Evolutionary conservation across 1,140 invertebrate species (phyloP), one percentile per base, ranked within the genome.

Genomic region (Charaxes varanes): DNA sequence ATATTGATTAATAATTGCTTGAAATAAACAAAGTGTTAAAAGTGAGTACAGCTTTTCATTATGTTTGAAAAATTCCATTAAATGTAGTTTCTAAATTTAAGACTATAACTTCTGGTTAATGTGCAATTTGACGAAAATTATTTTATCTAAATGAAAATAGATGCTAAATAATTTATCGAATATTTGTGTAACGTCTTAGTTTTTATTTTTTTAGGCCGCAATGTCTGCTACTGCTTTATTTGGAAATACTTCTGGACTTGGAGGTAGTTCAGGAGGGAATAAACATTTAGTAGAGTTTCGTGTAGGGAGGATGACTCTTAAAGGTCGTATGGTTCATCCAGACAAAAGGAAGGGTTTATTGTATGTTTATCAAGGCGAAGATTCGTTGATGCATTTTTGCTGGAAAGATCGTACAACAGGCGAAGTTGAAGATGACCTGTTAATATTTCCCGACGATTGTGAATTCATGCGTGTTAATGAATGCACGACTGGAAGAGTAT

Each of bases 391-490:
- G 91, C 97, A 99, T 85, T 97, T 99, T 65, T 98, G 95, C 78
- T 99, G 97, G 97, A 98, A 98, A 85, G 96, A 98, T 84, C 88
- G 97, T 22, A 90, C 90, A 21, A 90, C 90, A 6, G 87, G 87
- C 30, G 86, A 88, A 45, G 87, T 89, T 10, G 88, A 90, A 60
- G 89, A 90, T 71, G 98, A 99, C 87, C 85, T 99, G 13, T 96
- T 99, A 22, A 98, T 99, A 54, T 99, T 99, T 56, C 98, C 97
- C 15, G 98, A 99, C 82, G 98, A 99, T 79, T 97, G 96, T 70
- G 97, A 99, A 83, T 99, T 98, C 85, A 94, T 97, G 41, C 89
- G 91, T 56, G 96, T 99, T 0, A 88, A 92, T 34, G 95, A 98
- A 68, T 99, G 97, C 68, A 97, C 96, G 31, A 98, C 96, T 31